Percentiles rank a stretch among this genome's conserved stretches.
These are phyloP conservation scores for Epizoanthus scotinus DNA, from an alignment of 92 coral and sea anemone genomes.

Conservation along the genomic window DNA sequence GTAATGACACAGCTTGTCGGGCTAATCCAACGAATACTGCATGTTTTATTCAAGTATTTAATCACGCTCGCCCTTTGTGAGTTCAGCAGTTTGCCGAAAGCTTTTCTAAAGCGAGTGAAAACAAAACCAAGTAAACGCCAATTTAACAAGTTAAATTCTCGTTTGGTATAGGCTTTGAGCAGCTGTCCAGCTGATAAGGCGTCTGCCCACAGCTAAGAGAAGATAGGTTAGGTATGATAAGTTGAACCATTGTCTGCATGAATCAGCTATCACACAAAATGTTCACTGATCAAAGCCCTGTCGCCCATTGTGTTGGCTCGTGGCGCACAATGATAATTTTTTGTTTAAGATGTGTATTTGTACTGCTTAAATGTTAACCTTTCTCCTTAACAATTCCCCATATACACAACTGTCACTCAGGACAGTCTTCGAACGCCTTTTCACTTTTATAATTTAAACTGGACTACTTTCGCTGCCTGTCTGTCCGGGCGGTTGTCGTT, in stretches of 20 bases:
- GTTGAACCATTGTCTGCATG: conserved; percentile 22
- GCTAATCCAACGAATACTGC: conserved; percentile 17
- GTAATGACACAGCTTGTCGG: conserved; percentile 19
- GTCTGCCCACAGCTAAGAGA: conserved; percentile 34
- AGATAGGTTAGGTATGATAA: background rate
- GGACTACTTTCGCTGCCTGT: background rate
- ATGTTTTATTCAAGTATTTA: conserved; percentile 30
- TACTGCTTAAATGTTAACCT: conserved; percentile 20
- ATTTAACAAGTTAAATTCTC: conserved; percentile 53
- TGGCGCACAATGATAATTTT: conserved; percentile 22
- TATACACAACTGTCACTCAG: background rate
- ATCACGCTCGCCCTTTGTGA: conserved; percentile 33
- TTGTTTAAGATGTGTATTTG: conserved; percentile 12
- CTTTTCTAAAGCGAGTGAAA: conserved; percentile 50
- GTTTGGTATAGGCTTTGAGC: conserved; percentile 54
- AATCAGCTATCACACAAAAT: conserved; percentile 18
- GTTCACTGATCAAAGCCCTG: conserved; percentile 20
- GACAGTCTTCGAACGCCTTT: background rate
- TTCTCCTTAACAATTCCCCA: conserved; percentile 3
- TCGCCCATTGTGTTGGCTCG: conserved; percentile 16
- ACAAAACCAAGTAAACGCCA: conserved; percentile 59
- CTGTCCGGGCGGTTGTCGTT: too few species aligned
- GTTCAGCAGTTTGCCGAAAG: conserved; percentile 36
- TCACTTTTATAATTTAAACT: background rate
- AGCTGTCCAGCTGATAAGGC: conserved; percentile 58